These are phyloP conservation scores for Marmota monax DNA, from an alignment of 2,113 vertebrate species.

Conservation along the genomic window DNA sequence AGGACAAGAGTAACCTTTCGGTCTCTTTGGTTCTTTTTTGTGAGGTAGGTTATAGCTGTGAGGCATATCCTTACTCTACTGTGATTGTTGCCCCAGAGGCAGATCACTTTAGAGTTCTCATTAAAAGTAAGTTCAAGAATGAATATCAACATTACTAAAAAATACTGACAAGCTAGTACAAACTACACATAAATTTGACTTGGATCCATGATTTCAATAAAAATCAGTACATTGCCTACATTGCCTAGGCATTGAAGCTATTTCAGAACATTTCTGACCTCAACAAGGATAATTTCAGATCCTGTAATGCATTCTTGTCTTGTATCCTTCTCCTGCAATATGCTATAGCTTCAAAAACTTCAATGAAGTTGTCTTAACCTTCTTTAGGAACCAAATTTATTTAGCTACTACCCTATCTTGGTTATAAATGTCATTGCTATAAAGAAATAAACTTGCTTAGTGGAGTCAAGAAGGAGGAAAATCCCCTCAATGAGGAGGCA, in stretches of 20 bases:
- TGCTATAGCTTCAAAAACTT: background rate
- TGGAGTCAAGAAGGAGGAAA: background rate
- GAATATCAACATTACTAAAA: background rate
- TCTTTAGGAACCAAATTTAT: slow-evolving; percentile 11
- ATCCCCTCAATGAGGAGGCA: background rate
- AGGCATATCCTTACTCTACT: background rate
- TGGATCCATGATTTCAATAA: background rate
- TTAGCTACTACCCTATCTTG: background rate
- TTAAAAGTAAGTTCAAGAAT: background rate
- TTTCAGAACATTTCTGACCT: background rate
- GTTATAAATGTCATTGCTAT: background rate
- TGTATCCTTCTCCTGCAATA: background rate
- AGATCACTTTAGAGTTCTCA: background rate
- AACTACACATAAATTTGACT: background rate
- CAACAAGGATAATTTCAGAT: background rate
- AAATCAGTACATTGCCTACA: background rate
- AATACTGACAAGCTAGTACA: background rate
- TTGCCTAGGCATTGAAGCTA: background rate
- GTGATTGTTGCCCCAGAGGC: background rate
- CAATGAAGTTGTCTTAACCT: slow-evolving; percentile 3
- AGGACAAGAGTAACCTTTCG: background rate
- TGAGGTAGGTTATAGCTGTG: background rate
- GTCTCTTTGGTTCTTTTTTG: background rate
- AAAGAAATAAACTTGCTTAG: background rate
- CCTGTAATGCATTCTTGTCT: background rate